Evolutionary conservation across 2,113 vertebrate genomes (phyloP).

Genomic region (Scomber japonicus): DNA sequence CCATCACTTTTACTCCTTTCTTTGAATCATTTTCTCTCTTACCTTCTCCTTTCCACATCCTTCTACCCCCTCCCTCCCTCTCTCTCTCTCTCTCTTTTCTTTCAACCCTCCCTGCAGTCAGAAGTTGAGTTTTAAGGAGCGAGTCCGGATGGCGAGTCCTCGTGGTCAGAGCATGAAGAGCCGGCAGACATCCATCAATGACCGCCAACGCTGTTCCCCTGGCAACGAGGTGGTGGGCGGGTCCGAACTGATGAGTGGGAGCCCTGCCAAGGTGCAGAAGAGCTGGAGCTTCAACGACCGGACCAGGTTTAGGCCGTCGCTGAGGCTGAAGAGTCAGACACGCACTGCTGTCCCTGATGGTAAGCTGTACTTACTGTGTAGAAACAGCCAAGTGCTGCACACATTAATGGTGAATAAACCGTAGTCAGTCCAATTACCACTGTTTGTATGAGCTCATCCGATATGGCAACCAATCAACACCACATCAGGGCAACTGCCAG

Average conservation of each 20-base stretch:
- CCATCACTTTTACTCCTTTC: neutral
- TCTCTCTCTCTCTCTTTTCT: neutral
- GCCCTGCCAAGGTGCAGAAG: constrained; percentile 98
- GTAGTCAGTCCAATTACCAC: no score
- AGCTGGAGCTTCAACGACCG: constrained; percentile 99
- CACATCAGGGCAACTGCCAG: no score
- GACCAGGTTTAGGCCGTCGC: constrained; percentile 94
- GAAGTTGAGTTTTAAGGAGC: constrained; percentile 98
- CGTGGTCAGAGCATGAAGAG: constrained; percentile 96
- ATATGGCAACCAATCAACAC: no score
- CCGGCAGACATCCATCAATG: constrained; percentile 92
- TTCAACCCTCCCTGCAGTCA: constrained; percentile 86
- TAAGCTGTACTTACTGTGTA: constrained; percentile 69
- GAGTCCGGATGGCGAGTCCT: constrained; percentile 97
- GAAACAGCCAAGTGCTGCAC: no score
- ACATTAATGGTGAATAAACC: no score
- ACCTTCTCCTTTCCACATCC: neutral
- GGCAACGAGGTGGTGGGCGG: constrained; percentile 88
- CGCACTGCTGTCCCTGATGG: constrained; percentile 89
- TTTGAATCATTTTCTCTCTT: no score
- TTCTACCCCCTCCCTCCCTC: neutral
- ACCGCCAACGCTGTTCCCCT: constrained; percentile 91
- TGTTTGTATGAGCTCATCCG: no score
- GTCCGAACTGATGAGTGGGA: constrained; percentile 82
- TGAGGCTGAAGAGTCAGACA: constrained; percentile 95